These are phyloP conservation scores for Dendrocincla tyrannina DNA, from an alignment of 2,797 vertebrate species.

Conservation along the genomic window DNA sequence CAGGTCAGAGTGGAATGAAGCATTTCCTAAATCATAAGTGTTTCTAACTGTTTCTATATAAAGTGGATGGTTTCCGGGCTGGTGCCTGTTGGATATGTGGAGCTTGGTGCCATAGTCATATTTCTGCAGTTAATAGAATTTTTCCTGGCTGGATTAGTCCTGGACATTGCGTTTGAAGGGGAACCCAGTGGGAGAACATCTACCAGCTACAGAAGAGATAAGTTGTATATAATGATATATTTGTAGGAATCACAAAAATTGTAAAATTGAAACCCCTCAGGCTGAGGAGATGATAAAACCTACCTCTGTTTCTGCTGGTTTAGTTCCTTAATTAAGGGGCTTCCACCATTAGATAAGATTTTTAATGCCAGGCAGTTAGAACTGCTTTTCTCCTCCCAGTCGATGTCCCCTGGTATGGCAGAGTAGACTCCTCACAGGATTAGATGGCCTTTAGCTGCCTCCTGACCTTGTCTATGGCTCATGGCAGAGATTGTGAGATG, in stretches of 20 bases:
- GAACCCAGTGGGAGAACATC: not conserved
- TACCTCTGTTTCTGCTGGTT: not conserved
- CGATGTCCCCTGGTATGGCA: rapidly evolving
- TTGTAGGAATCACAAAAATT: not conserved
- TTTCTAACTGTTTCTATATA: not conserved
- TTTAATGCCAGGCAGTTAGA: not conserved
- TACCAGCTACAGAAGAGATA: not conserved
- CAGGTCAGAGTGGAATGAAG: not conserved
- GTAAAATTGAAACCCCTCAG: not conserved
- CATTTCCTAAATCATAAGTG: not conserved
- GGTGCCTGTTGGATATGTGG: not conserved
- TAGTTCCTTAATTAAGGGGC: not conserved
- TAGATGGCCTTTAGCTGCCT: not conserved
- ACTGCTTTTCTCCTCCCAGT: not conserved
- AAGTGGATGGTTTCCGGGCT: not conserved
- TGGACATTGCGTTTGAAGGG: not conserved
- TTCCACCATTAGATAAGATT: not conserved
- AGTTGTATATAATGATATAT: not conserved
- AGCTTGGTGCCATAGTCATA: not conserved
- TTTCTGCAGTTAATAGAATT: not conserved
- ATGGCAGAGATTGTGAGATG: not conserved
- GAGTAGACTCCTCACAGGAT: not conserved
- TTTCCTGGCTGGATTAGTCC: not conserved
- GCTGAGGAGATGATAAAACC: not conserved
- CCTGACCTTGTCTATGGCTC: not conserved